Base-by-base conservation (phyloP, 2,113 vertebrate genomes). In the Ovis canadensis region DNA sequence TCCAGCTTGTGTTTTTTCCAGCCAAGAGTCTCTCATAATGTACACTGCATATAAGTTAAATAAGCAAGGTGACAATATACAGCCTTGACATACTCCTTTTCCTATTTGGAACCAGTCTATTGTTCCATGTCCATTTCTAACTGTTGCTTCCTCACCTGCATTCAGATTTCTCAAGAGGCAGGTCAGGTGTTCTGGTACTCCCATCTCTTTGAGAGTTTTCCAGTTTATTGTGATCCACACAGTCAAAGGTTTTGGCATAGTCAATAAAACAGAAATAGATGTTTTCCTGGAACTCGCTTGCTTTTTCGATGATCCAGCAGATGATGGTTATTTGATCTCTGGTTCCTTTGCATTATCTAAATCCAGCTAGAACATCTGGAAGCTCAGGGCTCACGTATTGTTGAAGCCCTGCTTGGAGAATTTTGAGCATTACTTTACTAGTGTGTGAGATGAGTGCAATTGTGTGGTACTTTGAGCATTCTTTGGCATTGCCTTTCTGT, bases 341-440 rank as follows among this genome's bases (percentile, higher is more conserved):
- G 64, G n/a, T 67, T 67, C 4, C 8, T 11, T 17, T 36, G 8
- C 33, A 10, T 11, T 67, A 21, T 67, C 33, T 36, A 67, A 67
- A 67, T 21, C 33, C 64, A 67, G 33, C 64, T 36, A 36, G 64
- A 67, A 36, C 33, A 67, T 36, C 64, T 36, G 8, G 17, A 36
- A 36, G 8, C 17, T 67, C 17, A 36, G 33, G 8, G 33, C 8
- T 67, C 33, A 36, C 0, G 0, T 67, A 21, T 21, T 21, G 17
- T 21, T 67, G 16, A 67, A 67, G 64, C 16, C 33, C 17, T 19
- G 64, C 17, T 36, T 36, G 64, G 33, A 67, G 33, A 67, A 21
- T 67, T 67, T 67, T 67, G 33, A 67, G 17, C 33, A 5, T 67
- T 36, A 5, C 64, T 36, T 67, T 67, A 67, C 16, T 67, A 21